phyloP scores from a whole-genome alignment of 2,888 invertebrate species.

The Andrena bicolor region DNA sequence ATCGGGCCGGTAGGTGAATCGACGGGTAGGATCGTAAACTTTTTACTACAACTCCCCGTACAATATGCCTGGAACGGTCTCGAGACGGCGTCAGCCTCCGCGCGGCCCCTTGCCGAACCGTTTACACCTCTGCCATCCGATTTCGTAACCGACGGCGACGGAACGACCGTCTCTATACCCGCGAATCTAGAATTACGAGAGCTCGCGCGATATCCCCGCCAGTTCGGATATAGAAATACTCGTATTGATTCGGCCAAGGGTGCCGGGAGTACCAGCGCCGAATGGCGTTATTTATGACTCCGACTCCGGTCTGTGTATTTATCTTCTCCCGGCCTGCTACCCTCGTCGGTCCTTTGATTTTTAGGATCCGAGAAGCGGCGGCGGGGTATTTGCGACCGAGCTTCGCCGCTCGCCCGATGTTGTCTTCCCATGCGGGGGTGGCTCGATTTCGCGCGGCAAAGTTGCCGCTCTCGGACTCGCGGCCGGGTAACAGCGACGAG shows the following conservation, averaged over 20 bases:
- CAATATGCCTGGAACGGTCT: conserved; percentile 52
- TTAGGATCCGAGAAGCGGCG: not conserved
- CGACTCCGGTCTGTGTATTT: conserved; percentile 27
- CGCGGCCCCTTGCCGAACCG: not conserved
- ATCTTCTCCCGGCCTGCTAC: conserved; percentile 29
- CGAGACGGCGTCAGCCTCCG: not conserved
- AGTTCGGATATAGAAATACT: conserved; percentile 31
- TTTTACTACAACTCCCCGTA: conserved; percentile 57
- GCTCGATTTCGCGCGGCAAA: not conserved
- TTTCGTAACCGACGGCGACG: conserved; percentile 7
- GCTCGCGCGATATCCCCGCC: conserved; percentile 10
- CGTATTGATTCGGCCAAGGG: conserved; percentile 29
- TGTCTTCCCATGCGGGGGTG: not conserved
- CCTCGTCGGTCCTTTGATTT: conserved; percentile 43
- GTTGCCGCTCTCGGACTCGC: not conserved
- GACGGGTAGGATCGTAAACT: conserved; percentile 59
- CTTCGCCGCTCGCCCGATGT: not conserved
- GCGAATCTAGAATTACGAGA: conserved; percentile 24
- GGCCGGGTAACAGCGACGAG: not conserved
- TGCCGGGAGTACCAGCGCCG: not conserved
- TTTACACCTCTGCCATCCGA: not conserved
- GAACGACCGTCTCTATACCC: conserved; percentile 25
- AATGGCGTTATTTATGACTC: conserved; percentile 47
- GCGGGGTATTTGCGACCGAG: not conserved
- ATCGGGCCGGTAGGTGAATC: conserved; percentile 28